Percentiles rank a stretch among this genome's conserved stretches.
Evolutionary conservation across 2,888 invertebrate genomes (phyloP).

Genomic region (Rosalia funebris): DNA sequence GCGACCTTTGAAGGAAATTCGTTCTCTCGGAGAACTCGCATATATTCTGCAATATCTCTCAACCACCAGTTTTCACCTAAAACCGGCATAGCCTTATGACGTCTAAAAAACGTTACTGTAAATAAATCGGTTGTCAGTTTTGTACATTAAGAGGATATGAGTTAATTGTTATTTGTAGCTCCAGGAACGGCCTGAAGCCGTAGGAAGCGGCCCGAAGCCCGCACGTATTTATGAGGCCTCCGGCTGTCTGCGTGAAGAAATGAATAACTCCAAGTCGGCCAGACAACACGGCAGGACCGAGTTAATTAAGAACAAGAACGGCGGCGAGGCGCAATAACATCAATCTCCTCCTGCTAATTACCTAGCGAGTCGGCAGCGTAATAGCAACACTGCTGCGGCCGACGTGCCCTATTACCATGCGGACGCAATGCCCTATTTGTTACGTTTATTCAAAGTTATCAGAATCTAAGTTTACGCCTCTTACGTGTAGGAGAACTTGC

Average conservation of each 20-base stretch:
- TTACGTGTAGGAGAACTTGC: slow-evolving; percentile 41
- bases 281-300: slow-evolving; percentile 49
- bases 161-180: slow-evolving; percentile 14
- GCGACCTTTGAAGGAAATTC: too few relatives aligned
- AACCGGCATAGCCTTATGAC: background rate
- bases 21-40: background rate
- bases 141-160: background rate
- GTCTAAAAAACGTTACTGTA: background rate
- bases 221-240: slow-evolving; percentile 10
- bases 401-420: slow-evolving; percentile 47
- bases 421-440: slow-evolving; percentile 38
- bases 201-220: background rate
- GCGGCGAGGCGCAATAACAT: slow-evolving; percentile 53
- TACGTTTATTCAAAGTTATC: slow-evolving; percentile 40
- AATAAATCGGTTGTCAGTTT: background rate
- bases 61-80: background rate
- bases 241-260: slow-evolving; percentile 32
- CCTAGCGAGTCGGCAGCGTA: slow-evolving; percentile 47
- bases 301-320: slow-evolving; percentile 54
- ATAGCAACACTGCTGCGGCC: slow-evolving; percentile 45
- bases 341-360: slow-evolving; percentile 54
- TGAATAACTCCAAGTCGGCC: slow-evolving; percentile 43
- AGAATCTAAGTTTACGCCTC: slow-evolving; percentile 37
- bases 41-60: too few relatives aligned
- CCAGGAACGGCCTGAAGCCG: slow-evolving; percentile 1